Conservation (phyloP, 2,888 invertebrate genomes). For the Hypomecis punctinalis region DNA sequence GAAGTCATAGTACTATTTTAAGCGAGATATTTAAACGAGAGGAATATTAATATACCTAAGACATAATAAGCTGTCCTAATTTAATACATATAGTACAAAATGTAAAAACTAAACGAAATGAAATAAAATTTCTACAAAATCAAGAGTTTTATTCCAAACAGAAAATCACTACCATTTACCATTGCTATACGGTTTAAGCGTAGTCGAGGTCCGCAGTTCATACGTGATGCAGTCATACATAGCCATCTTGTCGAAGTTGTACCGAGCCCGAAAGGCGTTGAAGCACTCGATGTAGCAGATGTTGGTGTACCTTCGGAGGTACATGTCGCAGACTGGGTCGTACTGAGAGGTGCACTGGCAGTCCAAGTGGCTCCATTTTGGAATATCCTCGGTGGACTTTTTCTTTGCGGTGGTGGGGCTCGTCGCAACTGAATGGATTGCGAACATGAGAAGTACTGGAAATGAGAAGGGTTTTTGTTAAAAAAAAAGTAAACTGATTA, state of each 20-base stretch:
- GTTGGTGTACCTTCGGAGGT: slow-evolving; percentile 52
- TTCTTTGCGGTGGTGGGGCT: not conserved
- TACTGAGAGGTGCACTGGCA: slow-evolving; percentile 58
- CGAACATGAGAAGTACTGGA: slow-evolving; percentile 12
- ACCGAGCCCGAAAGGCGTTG: slow-evolving; percentile 40
- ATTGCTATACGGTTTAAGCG: slow-evolving; percentile 1
- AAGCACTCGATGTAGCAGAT: slow-evolving; percentile 53
- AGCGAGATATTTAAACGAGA: too few species aligned
- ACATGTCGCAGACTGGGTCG: slow-evolving; percentile 55
- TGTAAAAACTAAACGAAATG: too few species aligned
- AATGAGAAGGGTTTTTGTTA: slow-evolving; percentile 16
- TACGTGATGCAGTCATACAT: slow-evolving; percentile 46
- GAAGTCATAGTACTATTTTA: too few species aligned
- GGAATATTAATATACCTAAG: too few species aligned
- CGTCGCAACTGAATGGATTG: not conserved
- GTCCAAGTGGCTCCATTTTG: slow-evolving; percentile 43
- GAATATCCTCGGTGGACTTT: slow-evolving; percentile 1
- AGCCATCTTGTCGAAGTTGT: slow-evolving; percentile 35
- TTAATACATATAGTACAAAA: too few species aligned
- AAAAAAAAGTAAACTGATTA: too few species aligned
- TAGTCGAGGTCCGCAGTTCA: slow-evolving; percentile 29
- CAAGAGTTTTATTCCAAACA: not conserved
- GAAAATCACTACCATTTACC: not conserved
- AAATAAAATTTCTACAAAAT: slow-evolving; percentile 13
- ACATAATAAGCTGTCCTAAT: too few species aligned